These are phyloP conservation scores for Aythya baeri DNA, from an alignment of 2,113 vertebrate species.

Conservation along the genomic window DNA sequence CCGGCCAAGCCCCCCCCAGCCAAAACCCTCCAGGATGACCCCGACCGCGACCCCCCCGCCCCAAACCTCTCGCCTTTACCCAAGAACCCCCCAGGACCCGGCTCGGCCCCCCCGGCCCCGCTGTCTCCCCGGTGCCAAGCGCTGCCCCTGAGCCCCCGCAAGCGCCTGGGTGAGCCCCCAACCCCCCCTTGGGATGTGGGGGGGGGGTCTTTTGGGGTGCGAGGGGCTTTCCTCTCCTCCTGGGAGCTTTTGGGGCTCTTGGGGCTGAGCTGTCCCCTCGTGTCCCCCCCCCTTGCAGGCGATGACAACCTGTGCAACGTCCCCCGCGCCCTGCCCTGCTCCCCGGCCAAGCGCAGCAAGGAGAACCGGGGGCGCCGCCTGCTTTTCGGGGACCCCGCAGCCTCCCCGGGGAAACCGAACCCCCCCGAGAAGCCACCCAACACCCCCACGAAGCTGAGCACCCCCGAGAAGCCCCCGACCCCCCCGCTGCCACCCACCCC, in stretches of 20 bases:
- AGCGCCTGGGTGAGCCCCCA: constrained; percentile 85
- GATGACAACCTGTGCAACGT: constrained; percentile 92
- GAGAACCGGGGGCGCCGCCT: constrained; percentile 74
- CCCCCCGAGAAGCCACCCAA: constrained; percentile 19
- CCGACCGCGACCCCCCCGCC: not conserved
- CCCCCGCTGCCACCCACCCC: not conserved
- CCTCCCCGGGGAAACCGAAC: constrained; percentile 54
- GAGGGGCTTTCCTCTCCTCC: fast-evolving
- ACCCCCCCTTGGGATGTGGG: fast-evolving
- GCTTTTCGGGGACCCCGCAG: constrained; percentile 60
- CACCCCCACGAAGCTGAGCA: constrained; percentile 7
- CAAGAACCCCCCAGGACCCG: not conserved
- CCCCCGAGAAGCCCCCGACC: not conserved
- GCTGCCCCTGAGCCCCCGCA: constrained; percentile 89
- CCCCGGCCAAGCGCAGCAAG: constrained; percentile 86
- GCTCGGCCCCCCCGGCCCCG: not conserved
- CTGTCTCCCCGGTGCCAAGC: not conserved
- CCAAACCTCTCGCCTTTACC: not conserved
- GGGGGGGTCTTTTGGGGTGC: fast-evolving
- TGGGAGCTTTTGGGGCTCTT: too few species aligned
- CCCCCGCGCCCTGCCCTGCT: constrained; percentile 69
- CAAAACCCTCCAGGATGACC: not conserved
- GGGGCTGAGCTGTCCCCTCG: not conserved
- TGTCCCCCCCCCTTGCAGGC: constrained; percentile 64
- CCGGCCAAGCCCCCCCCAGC: not conserved